These are phyloP conservation scores for Charina bottae DNA, from an alignment of 2,113 vertebrate genomes.

Conservation along the genomic window DNA sequence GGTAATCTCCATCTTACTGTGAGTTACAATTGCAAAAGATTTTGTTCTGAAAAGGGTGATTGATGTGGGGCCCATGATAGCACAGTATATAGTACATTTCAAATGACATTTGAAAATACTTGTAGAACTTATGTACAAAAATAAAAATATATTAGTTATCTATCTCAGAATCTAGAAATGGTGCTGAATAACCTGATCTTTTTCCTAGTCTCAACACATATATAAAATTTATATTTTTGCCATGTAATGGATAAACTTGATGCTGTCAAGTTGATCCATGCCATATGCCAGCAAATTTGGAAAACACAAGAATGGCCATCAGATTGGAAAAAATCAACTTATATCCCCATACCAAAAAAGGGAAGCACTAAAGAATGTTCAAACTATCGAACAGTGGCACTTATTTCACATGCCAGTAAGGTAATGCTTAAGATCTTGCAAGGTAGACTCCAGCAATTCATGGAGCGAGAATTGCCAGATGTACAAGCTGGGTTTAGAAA, in stretches of 20 bases:
- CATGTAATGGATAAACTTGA: not conserved
- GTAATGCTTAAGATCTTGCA: too few relatives aligned
- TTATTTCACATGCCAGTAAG: too few relatives aligned
- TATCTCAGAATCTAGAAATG: not conserved
- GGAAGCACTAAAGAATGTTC: too few relatives aligned
- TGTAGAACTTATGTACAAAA: not conserved
- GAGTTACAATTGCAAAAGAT: slow-evolving; percentile 47
- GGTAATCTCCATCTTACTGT: slow-evolving; percentile 48
- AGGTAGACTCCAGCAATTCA: too few relatives aligned
- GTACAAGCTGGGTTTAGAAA: too few relatives aligned
- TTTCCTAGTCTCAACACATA: not conserved
- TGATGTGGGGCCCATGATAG: slow-evolving; percentile 26
- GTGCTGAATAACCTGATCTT: not conserved
- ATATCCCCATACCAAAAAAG: too few relatives aligned
- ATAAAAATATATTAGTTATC: not conserved
- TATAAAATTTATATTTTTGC: not conserved
- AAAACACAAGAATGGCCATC: too few relatives aligned
- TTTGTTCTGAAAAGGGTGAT: slow-evolving; percentile 34
- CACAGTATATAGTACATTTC: not conserved
- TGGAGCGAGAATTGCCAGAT: too few relatives aligned
- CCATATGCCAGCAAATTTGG: too few relatives aligned
- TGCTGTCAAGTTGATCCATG: too few relatives aligned
- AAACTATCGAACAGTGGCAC: too few relatives aligned
- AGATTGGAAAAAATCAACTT: too few relatives aligned
- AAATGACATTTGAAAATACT: slow-evolving; percentile 8